phyloP scores from a whole-genome alignment of 1,140 invertebrate species.

The Akabosia matsudoensis region DNA sequence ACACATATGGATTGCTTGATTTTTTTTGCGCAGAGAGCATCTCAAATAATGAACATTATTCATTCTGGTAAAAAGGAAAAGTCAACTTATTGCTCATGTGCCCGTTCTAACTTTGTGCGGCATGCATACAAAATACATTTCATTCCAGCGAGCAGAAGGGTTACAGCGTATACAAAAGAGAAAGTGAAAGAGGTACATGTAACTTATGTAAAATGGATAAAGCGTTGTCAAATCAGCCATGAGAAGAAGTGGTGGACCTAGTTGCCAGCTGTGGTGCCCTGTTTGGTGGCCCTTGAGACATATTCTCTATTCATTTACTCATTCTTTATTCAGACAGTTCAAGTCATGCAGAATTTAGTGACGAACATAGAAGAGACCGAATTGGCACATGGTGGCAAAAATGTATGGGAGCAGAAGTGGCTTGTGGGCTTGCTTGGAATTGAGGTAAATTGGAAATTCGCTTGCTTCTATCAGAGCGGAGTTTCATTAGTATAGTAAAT shows the following conservation, averaged over 20 bases:
- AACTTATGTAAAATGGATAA: not conserved
- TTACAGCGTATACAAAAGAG: too few species aligned
- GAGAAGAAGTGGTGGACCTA: not conserved
- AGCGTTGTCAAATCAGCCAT: not conserved
- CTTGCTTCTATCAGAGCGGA: too few species aligned
- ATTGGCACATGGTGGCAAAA: not conserved
- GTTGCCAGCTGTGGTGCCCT: not conserved
- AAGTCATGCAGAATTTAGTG: not conserved
- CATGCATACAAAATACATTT: too few species aligned
- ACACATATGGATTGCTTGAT: not conserved
- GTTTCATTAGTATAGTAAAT: too few species aligned
- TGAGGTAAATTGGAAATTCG: too few species aligned
- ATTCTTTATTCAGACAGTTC: conserved; percentile 9
- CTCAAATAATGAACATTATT: conserved; percentile 22
- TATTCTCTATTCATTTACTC: conserved; percentile 25
- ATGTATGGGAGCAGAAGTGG: too few species aligned
- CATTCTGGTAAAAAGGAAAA: conserved; percentile 14
- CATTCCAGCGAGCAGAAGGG: too few species aligned
- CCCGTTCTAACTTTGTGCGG: too few species aligned
- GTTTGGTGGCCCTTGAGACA: conserved; percentile 22
- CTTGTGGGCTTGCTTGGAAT: too few species aligned
- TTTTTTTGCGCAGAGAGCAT: not conserved
- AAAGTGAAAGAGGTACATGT: too few species aligned
- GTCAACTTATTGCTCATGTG: not conserved
- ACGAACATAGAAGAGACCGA: not conserved